A percentile compares a stretch with the other conserved stretches of the same genome.
phyloP scores from a whole-genome alignment of 2,113 vertebrate species.

The Prolemur simus region DNA sequence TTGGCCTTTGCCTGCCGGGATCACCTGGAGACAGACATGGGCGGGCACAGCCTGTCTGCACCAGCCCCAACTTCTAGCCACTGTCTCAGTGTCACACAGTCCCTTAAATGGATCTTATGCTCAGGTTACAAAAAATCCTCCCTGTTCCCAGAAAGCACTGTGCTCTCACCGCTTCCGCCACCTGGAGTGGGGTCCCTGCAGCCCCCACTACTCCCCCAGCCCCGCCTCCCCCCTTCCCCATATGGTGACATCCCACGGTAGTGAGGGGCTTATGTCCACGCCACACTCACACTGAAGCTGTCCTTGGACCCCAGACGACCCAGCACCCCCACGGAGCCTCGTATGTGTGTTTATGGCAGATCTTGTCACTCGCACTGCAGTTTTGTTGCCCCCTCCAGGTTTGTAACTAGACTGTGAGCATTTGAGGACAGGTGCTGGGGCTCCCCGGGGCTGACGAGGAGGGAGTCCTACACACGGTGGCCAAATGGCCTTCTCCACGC shows the following conservation, averaged over 20 bases:
- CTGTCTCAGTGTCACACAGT: not conserved
- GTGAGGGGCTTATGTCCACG: not conserved
- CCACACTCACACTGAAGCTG: not conserved
- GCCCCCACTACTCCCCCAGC: rapidly evolving
- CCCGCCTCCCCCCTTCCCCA: not conserved
- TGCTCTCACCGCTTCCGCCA: too few relatives aligned
- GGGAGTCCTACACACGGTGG: not conserved
- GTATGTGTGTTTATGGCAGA: not conserved
- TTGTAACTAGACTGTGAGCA: not conserved
- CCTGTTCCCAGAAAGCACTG: not conserved
- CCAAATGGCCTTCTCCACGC: not conserved
- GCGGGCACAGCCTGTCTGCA: too few relatives aligned
- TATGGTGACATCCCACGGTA: not conserved
- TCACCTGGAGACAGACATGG: not conserved
- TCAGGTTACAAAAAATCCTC: not conserved
- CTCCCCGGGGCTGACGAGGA: not conserved
- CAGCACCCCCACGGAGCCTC: not conserved
- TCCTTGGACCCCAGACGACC: too few relatives aligned
- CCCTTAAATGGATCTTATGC: too few relatives aligned
- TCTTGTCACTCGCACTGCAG: too few relatives aligned
- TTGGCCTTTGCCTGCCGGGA: not conserved
- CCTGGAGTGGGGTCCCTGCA: not conserved
- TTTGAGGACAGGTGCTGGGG: not conserved
- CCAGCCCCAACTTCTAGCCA: not conserved
- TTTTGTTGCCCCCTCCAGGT: not conserved